A percentile compares a stretch with the other conserved stretches of the same genome.
phyloP scores from a whole-genome alignment of 2,888 invertebrate species.

The Acholoe squamosa region DNA sequence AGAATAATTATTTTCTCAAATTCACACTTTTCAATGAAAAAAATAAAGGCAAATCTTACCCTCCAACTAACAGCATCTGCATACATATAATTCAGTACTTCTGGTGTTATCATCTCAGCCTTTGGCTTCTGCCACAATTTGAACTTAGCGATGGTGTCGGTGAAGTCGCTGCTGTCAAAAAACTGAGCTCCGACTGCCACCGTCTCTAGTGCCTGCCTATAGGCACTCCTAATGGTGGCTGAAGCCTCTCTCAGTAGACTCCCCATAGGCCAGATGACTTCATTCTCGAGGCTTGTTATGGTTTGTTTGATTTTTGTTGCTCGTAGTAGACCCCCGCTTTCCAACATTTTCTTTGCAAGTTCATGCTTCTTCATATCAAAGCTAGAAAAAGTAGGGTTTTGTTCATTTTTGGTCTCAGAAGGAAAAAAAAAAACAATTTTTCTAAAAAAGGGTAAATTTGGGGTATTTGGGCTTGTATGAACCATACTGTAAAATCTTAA shows the following conservation, averaged over 20 bases:
- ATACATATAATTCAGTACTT: not conserved
- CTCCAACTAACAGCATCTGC: not conserved
- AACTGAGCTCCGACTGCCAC: not conserved
- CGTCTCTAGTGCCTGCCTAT: not conserved
- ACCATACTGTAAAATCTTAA: no score
- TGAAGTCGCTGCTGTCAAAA: not conserved
- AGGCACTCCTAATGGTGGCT: not conserved
- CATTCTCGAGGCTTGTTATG: not conserved
- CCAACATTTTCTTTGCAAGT: not conserved
- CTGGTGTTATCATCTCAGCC: not conserved
- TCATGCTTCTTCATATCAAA: not conserved
- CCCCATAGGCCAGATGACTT: not conserved
- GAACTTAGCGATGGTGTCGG: not conserved
- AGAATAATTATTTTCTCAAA: no score
- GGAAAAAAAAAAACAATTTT: no score
- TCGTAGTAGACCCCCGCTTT: not conserved
- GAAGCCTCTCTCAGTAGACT: not conserved
- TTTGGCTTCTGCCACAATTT: not conserved
- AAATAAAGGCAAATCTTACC: not conserved
- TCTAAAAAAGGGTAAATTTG: no score
- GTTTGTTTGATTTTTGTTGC: not conserved
- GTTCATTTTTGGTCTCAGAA: no score
- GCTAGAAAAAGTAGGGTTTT: not conserved
- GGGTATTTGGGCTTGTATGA: no score
- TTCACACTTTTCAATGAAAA: no score